Evolutionary conservation across 2,113 vertebrate species (phyloP).

Genomic region (Gyps fulvus): DNA sequence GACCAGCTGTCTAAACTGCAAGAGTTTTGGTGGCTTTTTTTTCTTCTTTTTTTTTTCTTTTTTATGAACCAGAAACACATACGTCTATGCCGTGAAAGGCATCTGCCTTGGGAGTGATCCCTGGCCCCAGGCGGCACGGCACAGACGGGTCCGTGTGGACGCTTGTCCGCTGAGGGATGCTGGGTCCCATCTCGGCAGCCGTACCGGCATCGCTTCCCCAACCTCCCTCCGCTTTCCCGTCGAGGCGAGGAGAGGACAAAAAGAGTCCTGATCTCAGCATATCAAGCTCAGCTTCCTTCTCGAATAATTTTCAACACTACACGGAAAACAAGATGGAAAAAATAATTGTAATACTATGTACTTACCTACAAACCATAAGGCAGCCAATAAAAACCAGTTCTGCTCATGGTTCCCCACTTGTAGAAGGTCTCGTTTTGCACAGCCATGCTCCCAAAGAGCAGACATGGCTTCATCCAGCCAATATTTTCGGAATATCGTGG

Average conservation of each 20-base stretch:
- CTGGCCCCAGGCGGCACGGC: fast-evolving
- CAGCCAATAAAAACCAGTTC: background rate
- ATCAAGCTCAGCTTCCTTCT: background rate
- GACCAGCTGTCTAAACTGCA: slow-evolving; percentile 36
- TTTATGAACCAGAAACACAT: background rate
- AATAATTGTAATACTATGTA: fast-evolving
- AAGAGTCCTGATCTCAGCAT: fast-evolving
- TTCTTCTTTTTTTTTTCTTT: too few relatives aligned
- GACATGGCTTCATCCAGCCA: background rate
- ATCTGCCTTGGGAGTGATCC: background rate
- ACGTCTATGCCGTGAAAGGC: background rate
- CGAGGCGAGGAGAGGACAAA: background rate
- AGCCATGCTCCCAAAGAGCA: background rate
- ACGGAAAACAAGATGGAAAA: background rate
- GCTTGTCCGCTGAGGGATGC: background rate
- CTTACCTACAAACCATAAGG: background rate
- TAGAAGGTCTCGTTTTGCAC: background rate
- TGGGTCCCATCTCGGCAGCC: background rate
- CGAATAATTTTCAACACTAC: background rate
- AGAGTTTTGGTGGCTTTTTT: background rate
- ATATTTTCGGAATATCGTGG: background rate
- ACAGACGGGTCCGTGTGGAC: fast-evolving
- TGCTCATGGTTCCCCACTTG: background rate
- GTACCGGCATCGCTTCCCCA: fast-evolving
- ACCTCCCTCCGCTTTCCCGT: fast-evolving